Evolutionary conservation across 2,113 vertebrate species (phyloP), one percentile per base, ranked within the genome.

Genomic region (Dipodomys spectabilis): DNA sequence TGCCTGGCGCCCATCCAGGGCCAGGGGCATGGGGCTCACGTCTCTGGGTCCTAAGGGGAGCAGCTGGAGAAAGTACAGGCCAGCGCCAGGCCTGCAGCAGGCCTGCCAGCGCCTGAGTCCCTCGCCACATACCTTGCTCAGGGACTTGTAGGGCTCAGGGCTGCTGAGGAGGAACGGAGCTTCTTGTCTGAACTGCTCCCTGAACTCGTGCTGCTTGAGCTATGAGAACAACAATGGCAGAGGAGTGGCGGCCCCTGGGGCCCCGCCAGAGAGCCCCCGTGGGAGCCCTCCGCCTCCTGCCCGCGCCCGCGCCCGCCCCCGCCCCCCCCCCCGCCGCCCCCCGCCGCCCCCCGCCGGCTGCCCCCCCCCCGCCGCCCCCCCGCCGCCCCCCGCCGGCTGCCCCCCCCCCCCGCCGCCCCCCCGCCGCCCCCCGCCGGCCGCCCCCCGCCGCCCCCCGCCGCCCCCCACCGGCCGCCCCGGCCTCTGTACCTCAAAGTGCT

Each of bases 401-500:
- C 77, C n/a, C 39, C n/a, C 4, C 53, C 30, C 12, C 1, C 20
- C 7, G 9, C 2, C 19, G 9, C n/a, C 39, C 39, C 35, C 67
- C 3, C 0, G 1, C 20, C 7, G 2, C 2, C 19, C 5, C 71
- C 22, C 73, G 1, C 30, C 1, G 4, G 30, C 32, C 28, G 4
- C 53, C 30, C 12, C 1, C 20, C 7, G 9, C 2, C 19, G 9
- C 39, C 39, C 35, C 67, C 3, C 0, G 1, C 20, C 7, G 2
- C 2, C 19, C 5, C 71, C 22, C 73, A 2, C 30, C 1, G 4
- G 30, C 32, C 28, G 1, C 11, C 77, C n/a, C 39, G 3, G 20
- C 25, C 16, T 1, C 6, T 30, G 9, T 22, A 98, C 98, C 98
- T 99, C 97, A 0, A 98, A 98, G 11, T 98, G 96, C 90, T 98